Conservation (phyloP, 2,888 invertebrate species). For the Drosophila meridiana region DNA sequence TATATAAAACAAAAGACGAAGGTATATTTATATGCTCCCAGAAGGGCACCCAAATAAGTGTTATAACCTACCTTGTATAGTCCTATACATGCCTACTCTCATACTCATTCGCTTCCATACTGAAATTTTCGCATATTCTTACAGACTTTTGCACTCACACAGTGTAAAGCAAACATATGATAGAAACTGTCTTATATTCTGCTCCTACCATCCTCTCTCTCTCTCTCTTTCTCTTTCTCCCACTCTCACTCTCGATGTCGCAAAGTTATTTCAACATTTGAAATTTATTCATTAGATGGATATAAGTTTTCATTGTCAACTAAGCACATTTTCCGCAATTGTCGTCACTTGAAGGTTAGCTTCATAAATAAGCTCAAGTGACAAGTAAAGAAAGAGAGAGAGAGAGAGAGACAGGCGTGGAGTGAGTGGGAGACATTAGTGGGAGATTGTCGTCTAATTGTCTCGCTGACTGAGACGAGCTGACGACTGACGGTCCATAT, state of each 20-base stretch:
- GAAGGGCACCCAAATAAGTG: too few relatives aligned
- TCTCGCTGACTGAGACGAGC: conserved; percentile 41
- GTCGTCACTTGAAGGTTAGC: not conserved
- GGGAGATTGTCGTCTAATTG: conserved; percentile 29
- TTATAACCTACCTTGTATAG: too few relatives aligned
- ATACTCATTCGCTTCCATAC: not conserved
- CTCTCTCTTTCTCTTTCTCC: too few relatives aligned
- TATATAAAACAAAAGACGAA: too few relatives aligned
- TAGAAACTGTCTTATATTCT: not conserved
- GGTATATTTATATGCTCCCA: too few relatives aligned
- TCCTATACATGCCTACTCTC: not conserved
- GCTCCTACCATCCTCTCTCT: not conserved
- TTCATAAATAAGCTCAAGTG: conserved; percentile 19
- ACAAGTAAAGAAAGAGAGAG: conserved; percentile 1
- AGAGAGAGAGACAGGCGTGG: not conserved
- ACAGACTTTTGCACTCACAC: not conserved
- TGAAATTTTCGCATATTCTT: not conserved
- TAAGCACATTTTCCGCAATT: not conserved
- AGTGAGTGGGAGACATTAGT: not conserved
- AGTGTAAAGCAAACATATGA: not conserved
- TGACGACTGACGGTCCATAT: conserved; percentile 46
- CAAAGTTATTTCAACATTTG: not conserved
- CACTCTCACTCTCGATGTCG: not conserved
- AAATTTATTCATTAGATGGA: conserved; percentile 8
- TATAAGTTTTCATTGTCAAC: conserved; percentile 2